Evolutionary conservation across 1,140 invertebrate species (phyloP).

Genomic region (Vollenhovia emeryi): DNA sequence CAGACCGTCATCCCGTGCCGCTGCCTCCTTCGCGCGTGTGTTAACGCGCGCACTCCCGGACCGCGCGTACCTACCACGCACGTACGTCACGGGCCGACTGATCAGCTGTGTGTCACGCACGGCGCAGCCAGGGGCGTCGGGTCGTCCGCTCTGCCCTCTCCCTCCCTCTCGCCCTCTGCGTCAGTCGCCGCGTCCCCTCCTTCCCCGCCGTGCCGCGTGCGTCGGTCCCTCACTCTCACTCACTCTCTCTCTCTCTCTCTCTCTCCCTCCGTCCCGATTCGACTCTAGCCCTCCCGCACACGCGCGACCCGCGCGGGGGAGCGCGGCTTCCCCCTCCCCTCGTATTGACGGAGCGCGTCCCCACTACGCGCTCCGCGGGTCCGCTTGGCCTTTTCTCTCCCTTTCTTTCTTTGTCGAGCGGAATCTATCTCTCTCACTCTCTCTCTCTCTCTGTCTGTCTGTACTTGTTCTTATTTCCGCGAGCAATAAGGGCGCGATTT

Average conservation of each 20-base stretch:
- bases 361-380: neutral
- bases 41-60: too few species aligned
- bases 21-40: conserved; percentile 31
- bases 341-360: neutral
- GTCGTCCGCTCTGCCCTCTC: neutral
- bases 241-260: neutral
- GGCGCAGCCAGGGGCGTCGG: conserved; percentile 53
- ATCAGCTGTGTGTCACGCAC: conserved; percentile 75
- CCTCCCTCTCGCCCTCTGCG: neutral
- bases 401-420: neutral
- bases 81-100: conserved; percentile 67
- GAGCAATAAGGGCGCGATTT: neutral
- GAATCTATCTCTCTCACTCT: neutral
- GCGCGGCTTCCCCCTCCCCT: neutral
- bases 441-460: neutral
- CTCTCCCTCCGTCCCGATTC: neutral
- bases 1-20: neutral
- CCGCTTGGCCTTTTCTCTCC: neutral
- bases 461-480: neutral
- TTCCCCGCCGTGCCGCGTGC: neutral
- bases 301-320: too few species aligned
- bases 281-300: neutral
- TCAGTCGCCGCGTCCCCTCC: neutral
- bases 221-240: neutral
- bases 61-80: too few species aligned